Evolutionary conservation across 2,113 vertebrate genomes (phyloP).

Genomic region (Dipodomys merriami): DNA sequence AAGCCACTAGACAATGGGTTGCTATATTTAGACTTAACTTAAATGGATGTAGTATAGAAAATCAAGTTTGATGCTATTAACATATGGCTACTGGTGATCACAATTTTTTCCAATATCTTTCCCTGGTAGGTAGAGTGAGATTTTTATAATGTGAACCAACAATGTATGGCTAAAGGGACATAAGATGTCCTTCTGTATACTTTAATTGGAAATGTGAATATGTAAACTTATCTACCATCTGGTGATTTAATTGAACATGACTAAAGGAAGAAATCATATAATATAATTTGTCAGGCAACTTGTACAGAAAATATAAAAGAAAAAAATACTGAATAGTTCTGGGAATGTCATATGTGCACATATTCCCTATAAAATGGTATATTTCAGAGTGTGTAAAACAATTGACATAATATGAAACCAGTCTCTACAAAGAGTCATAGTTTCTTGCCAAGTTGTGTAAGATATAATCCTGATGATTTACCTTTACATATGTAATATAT

Average conservation of each 20-base stretch:
- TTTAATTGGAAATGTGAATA: neutral
- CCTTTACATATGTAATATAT: neutral
- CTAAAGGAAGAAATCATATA: neutral
- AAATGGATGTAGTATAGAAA: neutral
- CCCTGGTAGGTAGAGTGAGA: neutral
- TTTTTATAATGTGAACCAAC: neutral
- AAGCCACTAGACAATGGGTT: neutral
- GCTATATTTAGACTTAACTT: neutral
- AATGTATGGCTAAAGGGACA: neutral
- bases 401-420: neutral
- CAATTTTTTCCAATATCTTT: neutral
- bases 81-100: neutral
- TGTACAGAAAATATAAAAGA: conserved; percentile 20
- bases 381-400: neutral
- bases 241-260: neutral
- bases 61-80: neutral
- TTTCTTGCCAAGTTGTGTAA: neutral
- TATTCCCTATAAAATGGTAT: neutral
- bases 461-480: neutral
- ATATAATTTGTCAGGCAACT: neutral
- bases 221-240: neutral
- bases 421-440: neutral
- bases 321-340: neutral
- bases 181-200: neutral
- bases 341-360: neutral